These are phyloP conservation scores for Ferdinandea cuprea DNA, from an alignment of 2,888 invertebrate genomes.

Conservation along the genomic window DNA sequence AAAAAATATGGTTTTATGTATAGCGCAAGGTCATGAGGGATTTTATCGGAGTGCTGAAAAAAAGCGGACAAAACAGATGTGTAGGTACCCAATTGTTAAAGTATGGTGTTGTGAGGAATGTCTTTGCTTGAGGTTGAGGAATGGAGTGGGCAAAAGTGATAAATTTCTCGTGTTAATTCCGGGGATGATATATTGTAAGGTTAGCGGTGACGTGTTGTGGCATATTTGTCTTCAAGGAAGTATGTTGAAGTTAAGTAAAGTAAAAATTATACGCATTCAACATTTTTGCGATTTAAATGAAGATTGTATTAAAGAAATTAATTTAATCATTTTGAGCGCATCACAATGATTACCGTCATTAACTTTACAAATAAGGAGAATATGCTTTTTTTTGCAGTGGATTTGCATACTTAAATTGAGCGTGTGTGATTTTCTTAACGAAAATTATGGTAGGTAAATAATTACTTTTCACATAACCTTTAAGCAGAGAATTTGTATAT, in stretches of 20 bases:
- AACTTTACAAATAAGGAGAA: too few species aligned
- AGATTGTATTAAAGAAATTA: not conserved
- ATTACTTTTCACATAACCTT: too few species aligned
- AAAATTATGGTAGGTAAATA: too few species aligned
- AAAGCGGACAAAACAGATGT: slow-evolving; percentile 7
- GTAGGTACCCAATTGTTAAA: slow-evolving; percentile 27
- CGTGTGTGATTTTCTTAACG: too few species aligned
- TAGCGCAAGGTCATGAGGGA: slow-evolving; percentile 30
- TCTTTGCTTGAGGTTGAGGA: slow-evolving; percentile 15
- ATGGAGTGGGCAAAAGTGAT: slow-evolving; percentile 38
- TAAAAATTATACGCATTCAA: not conserved
- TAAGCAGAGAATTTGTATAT: too few species aligned
- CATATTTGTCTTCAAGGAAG: slow-evolving; percentile 8
- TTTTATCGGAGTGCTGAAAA: not conserved
- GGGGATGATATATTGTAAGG: slow-evolving; percentile 53
- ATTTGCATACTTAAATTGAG: too few species aligned
- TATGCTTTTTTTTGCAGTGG: too few species aligned
- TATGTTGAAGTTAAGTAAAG: not conserved
- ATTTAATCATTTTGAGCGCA: not conserved
- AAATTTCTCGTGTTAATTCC: slow-evolving; percentile 50
- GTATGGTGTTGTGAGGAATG: slow-evolving; percentile 16
- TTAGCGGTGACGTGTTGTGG: slow-evolving; percentile 29
- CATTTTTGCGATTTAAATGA: not conserved
- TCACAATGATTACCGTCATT: too few species aligned
- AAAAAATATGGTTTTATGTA: slow-evolving; percentile 32